phyloP scores from a whole-genome alignment of 2,797 vertebrate species.

The Sparidentex hasta region DNA sequence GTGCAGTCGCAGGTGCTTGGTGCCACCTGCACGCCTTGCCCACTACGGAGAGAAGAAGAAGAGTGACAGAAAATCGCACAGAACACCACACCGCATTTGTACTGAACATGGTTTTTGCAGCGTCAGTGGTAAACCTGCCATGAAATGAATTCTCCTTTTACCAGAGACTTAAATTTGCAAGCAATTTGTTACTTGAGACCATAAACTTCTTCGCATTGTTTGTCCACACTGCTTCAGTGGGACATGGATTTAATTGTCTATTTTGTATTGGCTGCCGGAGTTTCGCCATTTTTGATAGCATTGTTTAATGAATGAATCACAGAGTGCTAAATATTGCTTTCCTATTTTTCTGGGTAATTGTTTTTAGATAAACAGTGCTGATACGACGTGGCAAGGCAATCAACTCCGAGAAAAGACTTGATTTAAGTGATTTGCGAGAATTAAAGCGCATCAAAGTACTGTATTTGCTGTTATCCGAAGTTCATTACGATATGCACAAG shows the following conservation, averaged over 20 bases:
- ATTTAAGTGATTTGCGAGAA: slow-evolving; percentile 28
- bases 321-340: slow-evolving; percentile 36
- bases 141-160: slow-evolving; percentile 42
- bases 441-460: slow-evolving; percentile 23
- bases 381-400: slow-evolving; percentile 46
- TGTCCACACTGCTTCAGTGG: slow-evolving; percentile 28
- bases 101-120: slow-evolving; percentile 8
- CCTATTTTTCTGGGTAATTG: slow-evolving; percentile 52
- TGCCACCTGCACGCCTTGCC: slow-evolving; percentile 49
- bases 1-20: slow-evolving; percentile 46
- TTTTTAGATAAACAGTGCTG: slow-evolving; percentile 52
- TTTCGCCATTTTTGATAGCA: slow-evolving; percentile 27
- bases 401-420: slow-evolving; percentile 21
- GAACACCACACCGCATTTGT: neutral
- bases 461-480: slow-evolving; percentile 27
- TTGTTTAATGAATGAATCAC: slow-evolving; percentile 42
- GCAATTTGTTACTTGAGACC: slow-evolving; percentile 35
- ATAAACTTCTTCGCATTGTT: slow-evolving; percentile 39
- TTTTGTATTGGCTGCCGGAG: slow-evolving; percentile 33
- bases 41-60: neutral
- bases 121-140: slow-evolving; percentile 24
- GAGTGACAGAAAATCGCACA: slow-evolving; percentile 2
- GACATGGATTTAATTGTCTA: slow-evolving; percentile 51
- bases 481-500: slow-evolving; percentile 35
- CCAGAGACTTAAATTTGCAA: slow-evolving; percentile 32